A percentile compares a stretch with the other conserved stretches of the same genome.
These are phyloP conservation scores for Nesidiocoris tenuis DNA, from an alignment of 2,888 invertebrate genomes.

Conservation along the genomic window DNA sequence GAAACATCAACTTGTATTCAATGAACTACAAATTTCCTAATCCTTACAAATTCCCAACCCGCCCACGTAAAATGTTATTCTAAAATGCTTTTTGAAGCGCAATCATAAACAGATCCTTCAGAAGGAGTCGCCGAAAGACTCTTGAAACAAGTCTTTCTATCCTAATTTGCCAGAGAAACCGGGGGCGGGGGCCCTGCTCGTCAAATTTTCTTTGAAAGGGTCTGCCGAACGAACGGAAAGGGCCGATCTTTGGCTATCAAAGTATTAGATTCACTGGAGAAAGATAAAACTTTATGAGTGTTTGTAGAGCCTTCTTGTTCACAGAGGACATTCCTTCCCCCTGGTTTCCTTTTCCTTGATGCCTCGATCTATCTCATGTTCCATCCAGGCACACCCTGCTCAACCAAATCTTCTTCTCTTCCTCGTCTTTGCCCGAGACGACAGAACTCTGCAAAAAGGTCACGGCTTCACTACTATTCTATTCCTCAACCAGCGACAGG, in stretches of 20 bases:
- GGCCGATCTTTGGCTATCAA: slow-evolving; percentile 27
- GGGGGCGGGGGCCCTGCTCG: not conserved
- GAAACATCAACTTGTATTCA: too few relatives aligned
- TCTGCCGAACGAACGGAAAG: not conserved
- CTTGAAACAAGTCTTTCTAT: too few relatives aligned
- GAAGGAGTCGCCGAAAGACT: too few relatives aligned
- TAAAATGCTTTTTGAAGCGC: too few relatives aligned
- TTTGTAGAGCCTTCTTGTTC: slow-evolving; percentile 26
- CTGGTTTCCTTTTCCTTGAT: not conserved
- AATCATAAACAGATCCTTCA: too few relatives aligned
- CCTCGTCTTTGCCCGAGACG: not conserved
- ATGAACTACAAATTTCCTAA: too few relatives aligned
- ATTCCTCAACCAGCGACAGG: not conserved
- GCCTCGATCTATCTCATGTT: not conserved
- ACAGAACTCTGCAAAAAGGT: slow-evolving; percentile 16
- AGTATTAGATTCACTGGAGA: slow-evolving; percentile 27
- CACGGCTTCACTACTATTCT: not conserved
- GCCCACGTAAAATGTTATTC: too few relatives aligned
- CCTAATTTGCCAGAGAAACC: not conserved
- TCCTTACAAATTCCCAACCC: too few relatives aligned
- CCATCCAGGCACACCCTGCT: not conserved
- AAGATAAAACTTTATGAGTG: slow-evolving; percentile 39
- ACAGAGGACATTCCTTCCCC: slow-evolving; percentile 9
- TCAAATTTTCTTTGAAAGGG: not conserved
- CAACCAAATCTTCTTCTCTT: not conserved